A percentile compares a stretch with the other conserved stretches of the same genome.
Evolutionary conservation across 2,888 invertebrate species (phyloP).

Genomic region (Criorhina ranunculi): DNA sequence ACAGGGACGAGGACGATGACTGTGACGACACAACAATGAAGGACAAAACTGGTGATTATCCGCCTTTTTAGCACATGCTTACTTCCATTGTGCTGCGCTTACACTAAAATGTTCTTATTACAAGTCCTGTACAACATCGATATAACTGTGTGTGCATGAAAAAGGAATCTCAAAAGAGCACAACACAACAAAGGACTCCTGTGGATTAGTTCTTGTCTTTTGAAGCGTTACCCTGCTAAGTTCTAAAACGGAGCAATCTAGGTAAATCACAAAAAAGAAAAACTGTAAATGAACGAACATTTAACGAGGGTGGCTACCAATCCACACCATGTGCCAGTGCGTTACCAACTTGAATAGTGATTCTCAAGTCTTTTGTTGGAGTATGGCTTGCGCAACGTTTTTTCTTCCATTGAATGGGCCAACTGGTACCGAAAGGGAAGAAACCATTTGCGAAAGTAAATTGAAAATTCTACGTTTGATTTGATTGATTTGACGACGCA

Average conservation of each 20-base stretch:
- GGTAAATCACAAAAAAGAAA: constrained; percentile 52
- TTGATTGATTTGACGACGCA: constrained; percentile 69
- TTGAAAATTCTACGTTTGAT: constrained; percentile 48
- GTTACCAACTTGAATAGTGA: constrained; percentile 62
- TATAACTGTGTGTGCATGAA: constrained; percentile 26
- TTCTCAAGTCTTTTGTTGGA: constrained; percentile 62
- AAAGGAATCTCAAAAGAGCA: constrained; percentile 67
- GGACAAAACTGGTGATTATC: constrained; percentile 77
- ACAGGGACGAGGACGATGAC: constrained; percentile 42
- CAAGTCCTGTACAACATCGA: constrained; percentile 37
- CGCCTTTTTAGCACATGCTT: constrained; percentile 79
- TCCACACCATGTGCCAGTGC: constrained; percentile 67
- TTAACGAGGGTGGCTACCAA: constrained; percentile 72
- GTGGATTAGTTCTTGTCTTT: constrained; percentile 74
- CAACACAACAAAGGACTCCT: constrained; percentile 67
- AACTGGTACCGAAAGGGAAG: constrained; percentile 62
- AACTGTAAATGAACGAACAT: constrained; percentile 60
- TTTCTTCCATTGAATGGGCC: constrained; percentile 33
- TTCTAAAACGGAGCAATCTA: constrained; percentile 75
- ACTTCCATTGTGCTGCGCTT: constrained; percentile 75
- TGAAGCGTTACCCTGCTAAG: constrained; percentile 74
- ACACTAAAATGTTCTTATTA: constrained; percentile 77
- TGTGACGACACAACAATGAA: constrained; percentile 64
- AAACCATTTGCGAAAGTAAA: constrained; percentile 52
- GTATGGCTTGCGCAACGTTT: constrained; percentile 32